A percentile compares a stretch with the other conserved stretches of the same genome.
phyloP scores from a whole-genome alignment of 2,113 vertebrate species.

The Meleagris gallopavo region DNA sequence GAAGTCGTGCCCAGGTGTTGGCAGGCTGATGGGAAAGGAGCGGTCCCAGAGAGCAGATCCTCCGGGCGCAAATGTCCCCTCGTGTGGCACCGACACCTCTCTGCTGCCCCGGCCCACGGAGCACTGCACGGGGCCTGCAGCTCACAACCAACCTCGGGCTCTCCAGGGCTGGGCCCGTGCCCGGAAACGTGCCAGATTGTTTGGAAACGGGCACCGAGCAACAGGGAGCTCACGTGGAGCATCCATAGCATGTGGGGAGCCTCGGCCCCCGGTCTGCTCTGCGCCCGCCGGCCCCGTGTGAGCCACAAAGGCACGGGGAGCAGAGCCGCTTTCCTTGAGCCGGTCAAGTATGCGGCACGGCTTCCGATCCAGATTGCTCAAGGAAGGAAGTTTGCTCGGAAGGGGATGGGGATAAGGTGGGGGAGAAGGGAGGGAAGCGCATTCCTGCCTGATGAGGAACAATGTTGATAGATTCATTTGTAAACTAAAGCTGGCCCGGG shows the following conservation, averaged over 20 bases:
- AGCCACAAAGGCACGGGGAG: slow-evolving; percentile 44
- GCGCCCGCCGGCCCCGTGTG: not conserved
- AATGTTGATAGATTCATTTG: slow-evolving; percentile 61
- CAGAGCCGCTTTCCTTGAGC: slow-evolving; percentile 12
- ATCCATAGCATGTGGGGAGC: not conserved
- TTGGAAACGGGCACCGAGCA: not conserved
- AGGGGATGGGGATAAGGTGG: slow-evolving; percentile 75
- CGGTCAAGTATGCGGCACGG: not conserved
- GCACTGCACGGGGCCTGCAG: not conserved
- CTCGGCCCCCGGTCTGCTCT: not conserved
- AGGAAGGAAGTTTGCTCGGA: slow-evolving; percentile 75
- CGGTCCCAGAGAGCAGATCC: not conserved
- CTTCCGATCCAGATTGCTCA: slow-evolving; percentile 71
- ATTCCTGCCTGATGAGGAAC: slow-evolving; percentile 74
- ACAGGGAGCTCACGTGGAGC: not conserved
- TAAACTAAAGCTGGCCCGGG: slow-evolving; percentile 55
- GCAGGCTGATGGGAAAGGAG: not conserved
- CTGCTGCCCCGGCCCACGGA: not conserved
- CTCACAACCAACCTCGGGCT: not conserved
- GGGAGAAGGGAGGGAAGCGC: slow-evolving; percentile 64
- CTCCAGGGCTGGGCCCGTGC: not conserved
- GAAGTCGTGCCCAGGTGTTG: not conserved
- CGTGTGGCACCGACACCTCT: not conserved
- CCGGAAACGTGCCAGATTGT: not conserved
- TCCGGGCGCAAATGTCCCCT: not conserved